Base-by-base conservation (phyloP, 2,888 invertebrate species). In the Meteorus colon region DNA sequence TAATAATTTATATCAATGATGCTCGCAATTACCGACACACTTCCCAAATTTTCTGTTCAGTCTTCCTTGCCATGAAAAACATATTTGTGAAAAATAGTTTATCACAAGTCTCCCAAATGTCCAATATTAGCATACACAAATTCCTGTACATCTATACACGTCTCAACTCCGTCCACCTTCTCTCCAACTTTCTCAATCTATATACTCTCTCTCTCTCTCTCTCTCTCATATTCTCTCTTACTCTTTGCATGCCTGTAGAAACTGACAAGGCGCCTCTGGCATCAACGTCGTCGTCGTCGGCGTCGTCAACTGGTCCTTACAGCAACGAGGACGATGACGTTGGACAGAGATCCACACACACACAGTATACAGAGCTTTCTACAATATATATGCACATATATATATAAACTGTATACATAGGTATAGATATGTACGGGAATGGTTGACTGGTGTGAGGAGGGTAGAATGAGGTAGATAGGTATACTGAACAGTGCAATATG, bases 81-180 rank as follows among this genome's bases (percentile, higher is more conserved):
- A 24, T 24, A 24, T 24, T 24, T 24, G 24, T 24, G 24, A 8
- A 41, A 41, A 41, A 41, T 12, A 34, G 34, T 34, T 34, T 6
- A 4, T 8, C 41, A 41, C 8, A 12, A 41, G 2, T 41, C 8
- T 41, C 12, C 12, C 12, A 41, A 41, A 41, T 8, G 41, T 12
- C 41, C 41, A 41, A 41, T 1, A 41, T 41, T 41, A 12, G 41
- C 12, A 41, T 12, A 41, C 8, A 12, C 41, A 41, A 41, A 41
- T 41, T 41, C 41, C 41, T n/a, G 14, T 34, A 41, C 83, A 82
- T 83, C 84, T 84, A 83, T 84, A 84, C 63, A 74, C 29, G 29
- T 41, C 12, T 8, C 41, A 12, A 41, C 12, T 6, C 12, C 12
- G 1, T 41, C 12, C 41, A 12, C 41, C 12, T 41, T 12, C 41